Evolutionary conservation across 2,113 vertebrate genomes (phyloP), one percentile per base, ranked within the genome.

Genomic region (Ranitomeya variabilis): DNA sequence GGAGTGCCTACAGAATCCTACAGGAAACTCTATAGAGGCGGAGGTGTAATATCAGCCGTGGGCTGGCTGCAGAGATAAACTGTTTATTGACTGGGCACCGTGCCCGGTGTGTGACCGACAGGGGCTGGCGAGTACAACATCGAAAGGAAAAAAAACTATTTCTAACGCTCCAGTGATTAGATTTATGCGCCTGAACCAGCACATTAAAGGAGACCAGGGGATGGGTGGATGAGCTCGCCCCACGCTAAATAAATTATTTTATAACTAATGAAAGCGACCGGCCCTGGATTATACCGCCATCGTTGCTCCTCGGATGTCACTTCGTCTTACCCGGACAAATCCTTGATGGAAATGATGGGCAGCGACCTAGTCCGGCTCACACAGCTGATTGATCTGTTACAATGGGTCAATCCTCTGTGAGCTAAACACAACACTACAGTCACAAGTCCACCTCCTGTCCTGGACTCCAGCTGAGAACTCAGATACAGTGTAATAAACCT

Each of bases 1-100:
- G 88, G 94, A 93, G 91, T 77, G 86, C 79, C 92, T 93, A 90
- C 86, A 67, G 82, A 92, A 91, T 71, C 85, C 90, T 12, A 90
- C 89, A 91, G 54, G 26, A 37, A 92, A 93, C 89, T 95, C 93
- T 92, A 73, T 95, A 83, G 95, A 96, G 93, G 95, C 94, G 86
- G 95, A 95, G 91, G 95, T 96, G 89, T 96, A 94, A 90, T 67
- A 26, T 57, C 62, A 14, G 60, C 3, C 0, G 5, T 31, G 60
- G 12, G 8, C 16, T 55, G 77, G 77, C 9, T 62, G 45, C 31
- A n/a, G 52, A 14, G 67, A 85, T 71, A 73, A 26, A 55, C 45
- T 73, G 52, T 13, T 9, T 18, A 73, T 31, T 1, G 12, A 52
- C 45, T 31, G 83, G 83, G 82, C 82, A 16, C 57, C 8, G 59